phyloP scores from a whole-genome alignment of 2,113 vertebrate genomes.

The Oryzias javanicus region DNA sequence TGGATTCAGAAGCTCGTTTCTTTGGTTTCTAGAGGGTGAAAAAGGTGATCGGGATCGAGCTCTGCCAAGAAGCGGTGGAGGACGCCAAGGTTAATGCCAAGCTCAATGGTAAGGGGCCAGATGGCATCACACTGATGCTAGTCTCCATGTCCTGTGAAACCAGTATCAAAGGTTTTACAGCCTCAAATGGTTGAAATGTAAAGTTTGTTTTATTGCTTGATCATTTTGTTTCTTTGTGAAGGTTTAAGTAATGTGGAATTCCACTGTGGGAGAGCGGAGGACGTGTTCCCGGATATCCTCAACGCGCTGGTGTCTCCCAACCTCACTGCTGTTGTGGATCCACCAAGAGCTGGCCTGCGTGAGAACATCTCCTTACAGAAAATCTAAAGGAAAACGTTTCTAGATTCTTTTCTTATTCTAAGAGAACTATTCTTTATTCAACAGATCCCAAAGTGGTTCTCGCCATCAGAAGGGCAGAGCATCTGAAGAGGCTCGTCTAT shows the following conservation, averaged over 20 bases:
- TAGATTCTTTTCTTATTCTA: neutral
- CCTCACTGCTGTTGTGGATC: constrained; percentile 87
- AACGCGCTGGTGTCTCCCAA: constrained; percentile 79
- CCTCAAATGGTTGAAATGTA: neutral
- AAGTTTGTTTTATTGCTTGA: no score
- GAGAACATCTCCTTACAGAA: constrained; percentile 59
- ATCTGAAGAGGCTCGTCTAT: constrained; percentile 89
- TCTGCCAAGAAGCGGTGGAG: constrained; percentile 91
- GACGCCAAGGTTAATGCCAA: constrained; percentile 89
- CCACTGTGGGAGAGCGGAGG: constrained; percentile 92
- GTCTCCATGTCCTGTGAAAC: neutral
- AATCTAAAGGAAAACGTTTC: accelerated
- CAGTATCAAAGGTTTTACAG: neutral
- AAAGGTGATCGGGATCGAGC: constrained; percentile 92
- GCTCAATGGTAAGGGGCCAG: constrained; percentile 80
- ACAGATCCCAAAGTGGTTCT: constrained; percentile 95
- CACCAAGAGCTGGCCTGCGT: constrained; percentile 93
- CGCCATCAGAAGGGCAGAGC: constrained; percentile 87
- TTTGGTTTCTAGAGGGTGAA: constrained; percentile 82
- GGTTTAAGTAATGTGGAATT: constrained; percentile 89
- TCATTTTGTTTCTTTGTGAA: constrained; percentile 40
- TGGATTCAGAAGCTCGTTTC: neutral
- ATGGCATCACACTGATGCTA: neutral
- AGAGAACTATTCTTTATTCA: neutral
- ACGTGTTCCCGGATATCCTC: constrained; percentile 87